Conservation (phyloP, 2,113 vertebrate genomes). For the Physeter macrocephalus region DNA sequence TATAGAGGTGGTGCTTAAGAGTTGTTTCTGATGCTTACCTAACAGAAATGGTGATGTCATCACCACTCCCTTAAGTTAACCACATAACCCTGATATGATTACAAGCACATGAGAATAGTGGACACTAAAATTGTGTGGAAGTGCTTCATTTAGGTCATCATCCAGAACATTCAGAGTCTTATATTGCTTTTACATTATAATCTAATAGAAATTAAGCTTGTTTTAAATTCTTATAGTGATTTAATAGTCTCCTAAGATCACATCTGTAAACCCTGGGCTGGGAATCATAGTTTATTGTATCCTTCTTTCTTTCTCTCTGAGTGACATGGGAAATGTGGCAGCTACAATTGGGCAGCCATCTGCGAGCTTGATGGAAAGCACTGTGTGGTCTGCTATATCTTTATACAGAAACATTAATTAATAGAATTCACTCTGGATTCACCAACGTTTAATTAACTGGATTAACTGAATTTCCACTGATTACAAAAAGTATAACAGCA, state of each 20-base stretch:
- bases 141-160: background rate
- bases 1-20: background rate
- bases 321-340: background rate
- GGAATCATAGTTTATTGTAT: background rate
- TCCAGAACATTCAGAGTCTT: background rate
- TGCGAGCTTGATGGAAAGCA: background rate
- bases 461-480: slow-evolving; percentile 60
- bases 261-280: background rate
- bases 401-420: slow-evolving; percentile 59
- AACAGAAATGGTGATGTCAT: background rate
- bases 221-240: background rate
- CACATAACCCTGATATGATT: background rate
- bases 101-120: background rate
- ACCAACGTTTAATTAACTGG: slow-evolving; percentile 59
- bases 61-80: background rate
- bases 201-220: background rate
- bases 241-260: background rate
- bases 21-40: background rate
- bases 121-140: background rate
- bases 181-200: background rate
- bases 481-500: slow-evolving; percentile 41
- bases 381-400: slow-evolving; percentile 18
- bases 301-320: background rate
- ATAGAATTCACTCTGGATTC: slow-evolving; percentile 50
- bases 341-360: background rate